Conservation (phyloP, 2,797 vertebrate genomes). For the Fratercula arctica region DNA sequence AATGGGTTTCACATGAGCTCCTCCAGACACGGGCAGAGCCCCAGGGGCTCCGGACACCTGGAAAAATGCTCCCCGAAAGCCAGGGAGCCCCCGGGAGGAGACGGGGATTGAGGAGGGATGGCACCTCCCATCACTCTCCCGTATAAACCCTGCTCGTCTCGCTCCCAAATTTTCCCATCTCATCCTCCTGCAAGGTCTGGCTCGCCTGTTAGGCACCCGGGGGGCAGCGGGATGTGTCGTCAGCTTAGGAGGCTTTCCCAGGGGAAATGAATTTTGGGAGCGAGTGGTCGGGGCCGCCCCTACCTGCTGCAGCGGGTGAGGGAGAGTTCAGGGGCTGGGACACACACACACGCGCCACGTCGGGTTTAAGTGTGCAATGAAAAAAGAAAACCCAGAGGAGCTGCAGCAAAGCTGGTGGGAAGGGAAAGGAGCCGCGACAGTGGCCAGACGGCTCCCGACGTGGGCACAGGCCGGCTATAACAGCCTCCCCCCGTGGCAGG, state of each 20-base stretch:
- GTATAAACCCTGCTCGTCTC: neutral
- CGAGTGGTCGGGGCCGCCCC: neutral
- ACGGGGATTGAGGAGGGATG: rapidly evolving
- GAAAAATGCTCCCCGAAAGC: neutral
- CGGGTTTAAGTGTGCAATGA: neutral
- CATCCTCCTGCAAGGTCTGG: neutral
- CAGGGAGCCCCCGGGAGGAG: rapidly evolving
- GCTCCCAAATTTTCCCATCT: rapidly evolving
- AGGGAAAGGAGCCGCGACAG: neutral
- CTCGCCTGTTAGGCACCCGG: neutral
- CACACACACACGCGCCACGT: rapidly evolving
- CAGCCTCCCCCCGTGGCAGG: rapidly evolving
- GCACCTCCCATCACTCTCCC: neutral
- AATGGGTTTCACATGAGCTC: conserved; percentile 22
- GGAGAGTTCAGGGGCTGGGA: neutral
- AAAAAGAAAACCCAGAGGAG: neutral
- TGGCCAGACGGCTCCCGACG: rapidly evolving
- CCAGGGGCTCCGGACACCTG: neutral
- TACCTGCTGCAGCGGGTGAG: neutral
- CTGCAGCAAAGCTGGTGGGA: neutral
- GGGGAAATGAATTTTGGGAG: conserved; percentile 6
- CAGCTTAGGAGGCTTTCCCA: conserved; percentile 3
- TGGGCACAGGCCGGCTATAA: neutral
- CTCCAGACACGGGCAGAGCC: neutral
- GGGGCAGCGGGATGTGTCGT: neutral